Evolutionary conservation across 2,797 vertebrate species (phyloP).

Genomic region (Helarctos malayanus): DNA sequence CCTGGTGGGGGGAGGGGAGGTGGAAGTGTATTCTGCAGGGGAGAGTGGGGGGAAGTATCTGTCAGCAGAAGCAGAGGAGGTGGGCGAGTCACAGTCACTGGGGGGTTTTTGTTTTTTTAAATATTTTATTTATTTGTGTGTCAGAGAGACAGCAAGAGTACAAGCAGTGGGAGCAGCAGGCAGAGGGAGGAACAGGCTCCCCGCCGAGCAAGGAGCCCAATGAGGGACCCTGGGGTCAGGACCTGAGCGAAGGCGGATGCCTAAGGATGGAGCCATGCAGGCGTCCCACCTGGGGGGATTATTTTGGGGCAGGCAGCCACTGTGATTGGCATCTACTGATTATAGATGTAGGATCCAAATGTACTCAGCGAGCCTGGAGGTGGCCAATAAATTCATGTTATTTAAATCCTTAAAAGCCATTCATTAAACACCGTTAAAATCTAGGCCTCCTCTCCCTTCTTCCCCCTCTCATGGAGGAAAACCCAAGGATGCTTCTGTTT

Average conservation of each 20-base stretch:
- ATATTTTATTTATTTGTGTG: no score
- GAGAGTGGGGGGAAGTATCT: background rate
- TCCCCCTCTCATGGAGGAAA: background rate
- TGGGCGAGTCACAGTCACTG: background rate
- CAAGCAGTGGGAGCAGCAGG: no score
- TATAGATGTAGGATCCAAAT: background rate
- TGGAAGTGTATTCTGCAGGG: background rate
- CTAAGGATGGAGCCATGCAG: no score
- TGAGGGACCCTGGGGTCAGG: no score
- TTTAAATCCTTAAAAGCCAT: background rate
- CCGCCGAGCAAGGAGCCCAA: no score
- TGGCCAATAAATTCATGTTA: background rate
- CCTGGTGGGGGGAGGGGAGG: background rate
- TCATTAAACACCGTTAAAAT: slow-evolving; percentile 3
- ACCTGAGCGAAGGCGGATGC: no score
- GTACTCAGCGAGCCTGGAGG: background rate
- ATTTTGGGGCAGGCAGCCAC: background rate
- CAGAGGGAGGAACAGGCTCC: no score
- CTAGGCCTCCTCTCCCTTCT: background rate
- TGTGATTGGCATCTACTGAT: background rate
- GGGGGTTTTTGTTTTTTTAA: no score
- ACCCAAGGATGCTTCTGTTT: background rate
- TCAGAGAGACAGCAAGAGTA: no score
- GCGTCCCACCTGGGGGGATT: background rate
- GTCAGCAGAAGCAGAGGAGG: background rate